Evolutionary conservation across 2,888 invertebrate species (phyloP).

Genomic region (Pogonocherus hispidulus): DNA sequence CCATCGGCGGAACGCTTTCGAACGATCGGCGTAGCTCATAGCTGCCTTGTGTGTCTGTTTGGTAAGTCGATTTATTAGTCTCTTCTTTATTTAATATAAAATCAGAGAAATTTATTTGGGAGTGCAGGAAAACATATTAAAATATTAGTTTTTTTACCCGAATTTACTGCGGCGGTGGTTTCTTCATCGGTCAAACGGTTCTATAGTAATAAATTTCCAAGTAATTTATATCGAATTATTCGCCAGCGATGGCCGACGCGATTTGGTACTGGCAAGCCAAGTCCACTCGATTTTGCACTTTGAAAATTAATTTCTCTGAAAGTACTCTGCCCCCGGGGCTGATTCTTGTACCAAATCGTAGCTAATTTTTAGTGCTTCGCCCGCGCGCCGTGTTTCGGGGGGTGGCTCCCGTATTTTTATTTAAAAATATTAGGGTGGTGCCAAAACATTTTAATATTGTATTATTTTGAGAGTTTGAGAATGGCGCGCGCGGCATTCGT

Average conservation of each 20-base stretch:
- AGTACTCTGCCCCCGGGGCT: slow-evolving; percentile 35
- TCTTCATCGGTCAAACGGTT: slow-evolving; percentile 51
- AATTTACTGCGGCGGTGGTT: slow-evolving; percentile 61
- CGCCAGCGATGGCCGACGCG: slow-evolving; percentile 63
- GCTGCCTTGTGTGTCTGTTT: slow-evolving; percentile 51
- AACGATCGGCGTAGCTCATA: slow-evolving; percentile 47
- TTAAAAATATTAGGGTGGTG: slow-evolving; percentile 67
- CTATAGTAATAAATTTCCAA: slow-evolving; percentile 61
- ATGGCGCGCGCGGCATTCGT: slow-evolving; percentile 63
- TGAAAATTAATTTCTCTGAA: slow-evolving; percentile 64
- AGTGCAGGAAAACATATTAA: slow-evolving; percentile 56
- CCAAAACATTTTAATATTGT: slow-evolving; percentile 66
- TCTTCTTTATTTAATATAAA: slow-evolving; percentile 65
- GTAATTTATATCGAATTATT: slow-evolving; percentile 61
- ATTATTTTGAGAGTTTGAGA: slow-evolving; percentile 66
- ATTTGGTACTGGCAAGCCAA: slow-evolving; percentile 54
- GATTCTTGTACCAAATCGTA: slow-evolving; percentile 54
- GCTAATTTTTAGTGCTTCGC: slow-evolving; percentile 58
- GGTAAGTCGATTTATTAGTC: slow-evolving; percentile 63
- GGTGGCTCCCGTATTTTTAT: slow-evolving; percentile 40
- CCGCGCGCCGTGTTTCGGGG: slow-evolving; percentile 47
- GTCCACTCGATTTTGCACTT: slow-evolving; percentile 52
- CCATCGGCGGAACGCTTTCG: slow-evolving; percentile 64
- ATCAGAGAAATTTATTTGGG: slow-evolving; percentile 61
- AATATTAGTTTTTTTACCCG: slow-evolving; percentile 66